Base-by-base conservation (phyloP, 2,888 invertebrate genomes). In the Drosophila suboccidentalis region DNA sequence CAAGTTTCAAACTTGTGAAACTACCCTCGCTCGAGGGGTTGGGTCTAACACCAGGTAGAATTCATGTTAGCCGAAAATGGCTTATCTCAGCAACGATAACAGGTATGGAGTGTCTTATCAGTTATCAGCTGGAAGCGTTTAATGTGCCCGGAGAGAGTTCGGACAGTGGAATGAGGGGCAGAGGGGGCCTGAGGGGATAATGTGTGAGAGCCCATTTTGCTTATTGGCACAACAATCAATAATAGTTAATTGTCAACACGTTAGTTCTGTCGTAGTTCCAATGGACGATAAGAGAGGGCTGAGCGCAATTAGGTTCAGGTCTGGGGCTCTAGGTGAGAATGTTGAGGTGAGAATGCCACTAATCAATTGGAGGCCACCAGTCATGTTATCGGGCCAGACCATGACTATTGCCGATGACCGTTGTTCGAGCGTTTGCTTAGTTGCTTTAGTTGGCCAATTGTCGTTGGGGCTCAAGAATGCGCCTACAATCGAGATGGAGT, bases 151-250 rank as follows among this genome's bases (percentile, higher is more conserved):
- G 34, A 44, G 44, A 34, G 34, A 34, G 43, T n/a, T 8, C 4
- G 22, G 8, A 4, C 1, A 11, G 15, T 36, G n/a, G 26, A 36
- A 8, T 22, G 9, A 6, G 11, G 9, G 15, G 51, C 1, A 15
- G 3, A 3, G 19, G 19, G 19, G 19, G 19, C 19, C 3, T 0
- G n/a, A n/a, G 41, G 17, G 51, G 9, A 22, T 3, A 32, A 26
- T 22, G 41, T 19, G 53, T 71, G 64, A 50, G 63, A 36, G 29
- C 39, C 49, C 34, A 22, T 58, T 63, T 39, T 34, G 61, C 61
- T 59, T 69, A 82, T 78, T 79, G 73, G 41, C 72, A 55, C 26
- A 63, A 22, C 67, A 81, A 87, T 87, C 78, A 87, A 81, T 87
- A 80, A 59, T 57, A 44, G 43, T 50, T 74, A 58, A 62, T 53